A percentile compares a stretch with the other conserved stretches of the same genome.
phyloP scores from a whole-genome alignment of 2,888 invertebrate species.

The Orthosia gracilis region DNA sequence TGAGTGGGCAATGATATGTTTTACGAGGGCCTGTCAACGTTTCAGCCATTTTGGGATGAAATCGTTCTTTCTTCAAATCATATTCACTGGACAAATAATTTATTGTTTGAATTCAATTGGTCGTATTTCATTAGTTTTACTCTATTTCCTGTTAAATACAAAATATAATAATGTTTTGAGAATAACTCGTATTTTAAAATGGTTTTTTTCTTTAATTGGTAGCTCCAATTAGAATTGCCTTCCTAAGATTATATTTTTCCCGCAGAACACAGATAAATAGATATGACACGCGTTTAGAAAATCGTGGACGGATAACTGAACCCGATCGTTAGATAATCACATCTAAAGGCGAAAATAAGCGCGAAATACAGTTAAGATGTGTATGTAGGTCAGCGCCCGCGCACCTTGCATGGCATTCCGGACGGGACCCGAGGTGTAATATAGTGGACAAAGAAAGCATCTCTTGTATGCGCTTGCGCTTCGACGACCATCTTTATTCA shows the following conservation, averaged over 20 bases:
- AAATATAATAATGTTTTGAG: neutral
- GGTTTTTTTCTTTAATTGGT: neutral
- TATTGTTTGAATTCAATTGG: neutral
- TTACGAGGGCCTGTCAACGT: constrained; percentile 21
- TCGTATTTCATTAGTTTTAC: constrained; percentile 1
- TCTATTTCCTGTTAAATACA: neutral
- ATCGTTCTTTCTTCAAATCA: neutral
- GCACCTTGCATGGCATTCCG: constrained; percentile 62
- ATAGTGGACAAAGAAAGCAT: constrained; percentile 77
- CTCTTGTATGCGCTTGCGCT: constrained; percentile 48
- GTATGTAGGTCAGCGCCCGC: constrained; percentile 45
- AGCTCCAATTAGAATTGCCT: constrained; percentile 15
- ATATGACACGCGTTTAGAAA: constrained; percentile 39
- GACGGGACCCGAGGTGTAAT: constrained; percentile 36
- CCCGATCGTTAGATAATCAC: constrained; percentile 54
- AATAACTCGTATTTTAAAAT: neutral
- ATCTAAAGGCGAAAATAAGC: constrained; percentile 32
- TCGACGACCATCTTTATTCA: constrained; percentile 80
- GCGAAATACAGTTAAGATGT: constrained; percentile 26
- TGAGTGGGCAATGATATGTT: constrained; percentile 25
- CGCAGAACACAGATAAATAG: constrained; percentile 13
- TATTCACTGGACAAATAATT: constrained; percentile 4
- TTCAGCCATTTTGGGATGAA: constrained; percentile 14
- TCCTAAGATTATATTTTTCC: constrained; percentile 1
- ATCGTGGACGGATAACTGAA: constrained; percentile 29